Conservation (phyloP, 1,140 invertebrate genomes). For the Magallana ariakensis region DNA sequence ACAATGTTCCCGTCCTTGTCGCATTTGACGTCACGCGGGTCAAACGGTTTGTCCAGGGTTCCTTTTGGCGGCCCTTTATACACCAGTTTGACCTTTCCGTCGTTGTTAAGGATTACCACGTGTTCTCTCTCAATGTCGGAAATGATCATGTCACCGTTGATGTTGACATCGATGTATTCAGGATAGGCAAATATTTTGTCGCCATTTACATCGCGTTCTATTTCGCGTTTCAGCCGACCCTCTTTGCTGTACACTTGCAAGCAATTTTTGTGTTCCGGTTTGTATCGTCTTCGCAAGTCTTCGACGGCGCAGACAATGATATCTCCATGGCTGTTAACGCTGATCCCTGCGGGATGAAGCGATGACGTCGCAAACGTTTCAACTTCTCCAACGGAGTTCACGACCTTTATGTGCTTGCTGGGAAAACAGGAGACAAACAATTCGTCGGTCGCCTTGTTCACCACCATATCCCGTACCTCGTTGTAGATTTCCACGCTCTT, state of each 20-base stretch:
- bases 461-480: conserved; percentile 53
- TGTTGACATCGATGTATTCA: conserved; percentile 60
- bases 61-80: conserved; percentile 55
- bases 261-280: conserved; percentile 53
- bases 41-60: conserved; percentile 52
- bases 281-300: conserved; percentile 51
- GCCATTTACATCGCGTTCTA: conserved; percentile 51
- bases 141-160: conserved; percentile 59
- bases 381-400: conserved; percentile 47
- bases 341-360: conserved; percentile 54
- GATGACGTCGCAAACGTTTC: conserved; percentile 38
- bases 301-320: conserved; percentile 54
- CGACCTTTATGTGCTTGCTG: conserved; percentile 52
- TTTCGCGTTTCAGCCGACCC: conserved; percentile 51
- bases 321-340: conserved; percentile 53
- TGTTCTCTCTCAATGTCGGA: conserved; percentile 57
- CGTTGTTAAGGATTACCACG: conserved; percentile 55
- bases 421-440: conserved; percentile 56
- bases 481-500: conserved; percentile 52
- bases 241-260: conserved; percentile 55
- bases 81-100: conserved; percentile 49
- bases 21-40: conserved; percentile 62
- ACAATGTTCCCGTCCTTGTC: conserved; percentile 67
- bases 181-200: conserved; percentile 57
- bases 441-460: conserved; percentile 55